A percentile compares a stretch with the other conserved stretches of the same genome.
Conservation (phyloP, 2,797 vertebrate genomes). For the Knipowitschia caucasica region DNA sequence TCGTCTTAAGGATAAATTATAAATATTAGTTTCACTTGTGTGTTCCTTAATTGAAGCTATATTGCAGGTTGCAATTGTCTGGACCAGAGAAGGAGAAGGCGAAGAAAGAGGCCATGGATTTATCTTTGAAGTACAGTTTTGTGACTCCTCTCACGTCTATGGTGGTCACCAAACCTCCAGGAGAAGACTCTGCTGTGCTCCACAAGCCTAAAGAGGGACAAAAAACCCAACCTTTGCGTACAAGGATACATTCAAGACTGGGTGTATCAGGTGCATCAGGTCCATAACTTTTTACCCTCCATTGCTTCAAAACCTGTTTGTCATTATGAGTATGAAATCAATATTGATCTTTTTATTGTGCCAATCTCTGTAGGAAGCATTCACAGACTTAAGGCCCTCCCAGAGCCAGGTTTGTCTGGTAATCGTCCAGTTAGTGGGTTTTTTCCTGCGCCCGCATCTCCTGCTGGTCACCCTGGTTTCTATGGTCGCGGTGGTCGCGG, state of each 20-base stretch:
- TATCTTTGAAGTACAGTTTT: conserved; percentile 78
- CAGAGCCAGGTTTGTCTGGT: not conserved
- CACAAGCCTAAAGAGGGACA: conserved; percentile 73
- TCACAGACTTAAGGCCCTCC: not conserved
- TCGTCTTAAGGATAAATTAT: too few species aligned
- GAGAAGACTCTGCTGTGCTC: conserved; percentile 64
- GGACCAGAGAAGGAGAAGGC: conserved; percentile 55
- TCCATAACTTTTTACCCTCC: not conserved
- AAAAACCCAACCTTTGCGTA: not conserved
- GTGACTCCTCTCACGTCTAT: conserved; percentile 82
- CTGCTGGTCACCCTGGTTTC: not conserved
- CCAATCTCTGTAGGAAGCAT: not conserved
- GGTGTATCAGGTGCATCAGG: not conserved
- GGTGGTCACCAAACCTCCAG: conserved; percentile 79
- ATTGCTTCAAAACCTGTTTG: not conserved
- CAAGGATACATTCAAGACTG: fast-evolving
- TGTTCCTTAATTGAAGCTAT: not conserved
- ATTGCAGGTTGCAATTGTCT: conserved; percentile 59
- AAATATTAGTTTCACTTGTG: too few species aligned
- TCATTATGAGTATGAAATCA: not conserved
- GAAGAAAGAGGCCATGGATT: conserved; percentile 56
- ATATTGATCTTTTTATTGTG: not conserved
- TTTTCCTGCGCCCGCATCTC: too few species aligned
- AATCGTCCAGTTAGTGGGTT: too few species aligned
- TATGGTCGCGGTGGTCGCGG: not conserved